Evolutionary conservation across 2,113 vertebrate species (phyloP).

Genomic region (Cranoglanis bouderius): DNA sequence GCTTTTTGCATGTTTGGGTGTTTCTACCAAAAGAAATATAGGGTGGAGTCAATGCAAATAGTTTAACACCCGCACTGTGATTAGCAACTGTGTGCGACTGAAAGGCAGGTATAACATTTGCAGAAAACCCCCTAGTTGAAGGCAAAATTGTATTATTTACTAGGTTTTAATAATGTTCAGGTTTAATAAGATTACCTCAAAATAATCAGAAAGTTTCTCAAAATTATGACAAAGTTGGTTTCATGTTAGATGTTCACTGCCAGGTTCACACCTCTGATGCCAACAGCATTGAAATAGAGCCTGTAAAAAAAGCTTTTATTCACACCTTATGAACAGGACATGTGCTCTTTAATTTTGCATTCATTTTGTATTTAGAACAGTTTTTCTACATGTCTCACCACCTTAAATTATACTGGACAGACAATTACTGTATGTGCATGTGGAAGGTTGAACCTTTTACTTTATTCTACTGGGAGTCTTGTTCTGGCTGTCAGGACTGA

Average conservation of each 20-base stretch:
- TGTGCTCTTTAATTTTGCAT: neutral
- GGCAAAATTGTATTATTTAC: neutral
- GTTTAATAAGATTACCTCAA: neutral
- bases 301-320: constrained; percentile 1
- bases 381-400: neutral
- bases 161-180: neutral
- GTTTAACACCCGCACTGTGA: neutral
- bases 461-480: neutral
- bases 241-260: neutral
- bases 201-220: neutral
- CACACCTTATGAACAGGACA: constrained; percentile 13
- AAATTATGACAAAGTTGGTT: neutral
- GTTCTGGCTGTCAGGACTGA: neutral
- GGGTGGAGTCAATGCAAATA: neutral
- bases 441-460: neutral
- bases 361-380: neutral
- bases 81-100: neutral
- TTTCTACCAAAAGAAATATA: neutral
- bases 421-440: neutral
- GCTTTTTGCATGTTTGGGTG: neutral
- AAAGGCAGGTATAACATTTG: constrained; percentile 4
- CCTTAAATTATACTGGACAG: neutral
- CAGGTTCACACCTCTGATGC: constrained; percentile 4
- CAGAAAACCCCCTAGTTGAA: too few species aligned
- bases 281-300: neutral